phyloP scores from a whole-genome alignment of 2,113 vertebrate genomes.

The Cochlearius cochlearius region DNA sequence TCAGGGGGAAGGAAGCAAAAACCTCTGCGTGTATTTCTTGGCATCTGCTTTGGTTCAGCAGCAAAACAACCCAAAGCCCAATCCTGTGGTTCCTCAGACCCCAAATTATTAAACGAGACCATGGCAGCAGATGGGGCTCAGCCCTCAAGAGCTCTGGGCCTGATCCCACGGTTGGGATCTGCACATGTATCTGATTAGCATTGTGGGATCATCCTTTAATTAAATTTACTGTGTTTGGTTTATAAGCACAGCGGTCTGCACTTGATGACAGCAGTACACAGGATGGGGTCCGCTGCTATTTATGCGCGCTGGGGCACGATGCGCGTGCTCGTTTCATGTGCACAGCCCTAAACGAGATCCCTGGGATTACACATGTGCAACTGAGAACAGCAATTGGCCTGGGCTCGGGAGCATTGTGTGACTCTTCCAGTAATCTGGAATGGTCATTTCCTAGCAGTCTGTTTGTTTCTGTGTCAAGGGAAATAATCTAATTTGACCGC shows the following conservation, averaged over 20 bases:
- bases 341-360: background rate
- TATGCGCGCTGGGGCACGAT: background rate
- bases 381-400: background rate
- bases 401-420: background rate
- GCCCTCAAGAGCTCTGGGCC: background rate
- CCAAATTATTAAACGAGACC: background rate
- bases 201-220: constrained; percentile 40
- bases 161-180: background rate
- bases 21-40: background rate
- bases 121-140: background rate
- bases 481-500: constrained; percentile 41
- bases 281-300: constrained; percentile 8
- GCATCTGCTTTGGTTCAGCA: background rate
- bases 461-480: constrained; percentile 59
- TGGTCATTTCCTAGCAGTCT: constrained; percentile 66
- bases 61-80: background rate
- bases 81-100: background rate
- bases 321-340: background rate
- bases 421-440: constrained; percentile 56
- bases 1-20: background rate
- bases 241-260: constrained; percentile 19
- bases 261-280: constrained; percentile 37
- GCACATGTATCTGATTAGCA: constrained; percentile 19
- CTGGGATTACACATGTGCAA: background rate
- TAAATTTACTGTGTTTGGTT: constrained; percentile 40